A percentile compares a stretch with the other conserved stretches of the same genome.
phyloP scores from a whole-genome alignment of 2,888 invertebrate genomes.

The Noctua janthe region DNA sequence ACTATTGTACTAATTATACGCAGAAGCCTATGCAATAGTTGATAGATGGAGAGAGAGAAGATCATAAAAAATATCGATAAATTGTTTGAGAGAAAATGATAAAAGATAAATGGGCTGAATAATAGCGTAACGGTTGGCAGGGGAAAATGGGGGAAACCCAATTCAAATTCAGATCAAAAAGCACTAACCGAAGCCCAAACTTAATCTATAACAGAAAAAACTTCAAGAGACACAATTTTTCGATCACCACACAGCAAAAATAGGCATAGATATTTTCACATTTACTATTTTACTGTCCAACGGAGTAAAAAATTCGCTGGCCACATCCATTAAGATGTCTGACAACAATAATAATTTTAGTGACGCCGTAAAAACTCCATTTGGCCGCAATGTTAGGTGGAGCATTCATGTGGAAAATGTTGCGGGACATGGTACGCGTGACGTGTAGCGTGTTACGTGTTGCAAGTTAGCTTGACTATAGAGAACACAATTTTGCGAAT shows the following conservation, averaged over 20 bases:
- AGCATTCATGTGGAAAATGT: conserved; percentile 65
- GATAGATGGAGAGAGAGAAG: too few relatives aligned
- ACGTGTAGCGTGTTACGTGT: conserved; percentile 36
- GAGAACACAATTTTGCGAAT: conserved; percentile 11
- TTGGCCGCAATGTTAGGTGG: conserved; percentile 63
- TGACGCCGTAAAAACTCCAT: conserved; percentile 69
- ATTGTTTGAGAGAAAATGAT: too few relatives aligned
- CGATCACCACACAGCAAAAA: conserved; percentile 12
- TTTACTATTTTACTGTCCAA: conserved; percentile 63
- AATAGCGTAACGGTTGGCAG: too few relatives aligned
- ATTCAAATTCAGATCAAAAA: conserved; percentile 23
- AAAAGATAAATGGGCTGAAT: too few relatives aligned
- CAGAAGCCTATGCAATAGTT: too few relatives aligned
- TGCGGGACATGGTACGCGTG: conserved; percentile 23
- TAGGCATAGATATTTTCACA: conserved; percentile 34
- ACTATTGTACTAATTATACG: too few relatives aligned
- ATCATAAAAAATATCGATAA: too few relatives aligned
- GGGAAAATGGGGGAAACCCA: neutral
- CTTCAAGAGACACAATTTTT: conserved; percentile 14
- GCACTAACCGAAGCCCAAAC: neutral
- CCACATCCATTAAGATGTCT: conserved; percentile 63
- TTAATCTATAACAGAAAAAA: neutral
- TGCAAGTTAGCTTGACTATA: conserved; percentile 20
- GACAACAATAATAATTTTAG: conserved; percentile 70
- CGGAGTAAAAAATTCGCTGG: conserved; percentile 64